These are phyloP conservation scores for Myioborus miniatus DNA, from an alignment of 2,797 vertebrate genomes.

Conservation along the genomic window DNA sequence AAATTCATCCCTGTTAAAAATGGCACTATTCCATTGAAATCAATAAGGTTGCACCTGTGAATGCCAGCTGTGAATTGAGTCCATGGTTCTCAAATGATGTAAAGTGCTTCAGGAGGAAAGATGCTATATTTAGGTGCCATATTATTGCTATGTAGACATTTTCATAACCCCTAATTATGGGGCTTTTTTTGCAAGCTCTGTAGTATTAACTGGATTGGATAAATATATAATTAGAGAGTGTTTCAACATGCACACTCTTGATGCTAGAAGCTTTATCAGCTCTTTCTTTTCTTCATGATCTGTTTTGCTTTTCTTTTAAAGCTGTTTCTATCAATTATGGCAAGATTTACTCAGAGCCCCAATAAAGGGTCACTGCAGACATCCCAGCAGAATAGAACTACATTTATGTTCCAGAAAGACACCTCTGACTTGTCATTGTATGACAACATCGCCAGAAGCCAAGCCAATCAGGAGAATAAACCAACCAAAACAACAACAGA, in stretches of 20 bases:
- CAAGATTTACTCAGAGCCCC: constrained; percentile 47
- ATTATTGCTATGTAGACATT: constrained; percentile 73
- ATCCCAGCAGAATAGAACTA: background rate
- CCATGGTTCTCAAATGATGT: constrained; percentile 54
- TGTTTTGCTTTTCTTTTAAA: constrained; percentile 69
- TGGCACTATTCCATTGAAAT: constrained; percentile 25
- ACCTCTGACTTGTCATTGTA: background rate
- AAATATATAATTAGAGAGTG: constrained; percentile 75
- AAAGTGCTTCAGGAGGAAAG: constrained; percentile 71
- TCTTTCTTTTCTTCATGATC: constrained; percentile 70
- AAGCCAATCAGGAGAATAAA: background rate
- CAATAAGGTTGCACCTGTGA: constrained; percentile 61
- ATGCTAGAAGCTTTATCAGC: constrained; percentile 72
- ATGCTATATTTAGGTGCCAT: constrained; percentile 70
- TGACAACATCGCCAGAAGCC: background rate
- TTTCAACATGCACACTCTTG: constrained; percentile 73
- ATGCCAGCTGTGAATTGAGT: constrained; percentile 59
- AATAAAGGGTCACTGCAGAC: constrained; percentile 49
- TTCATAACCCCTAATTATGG: constrained; percentile 73
- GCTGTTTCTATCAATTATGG: constrained; percentile 63
- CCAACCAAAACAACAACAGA: background rate
- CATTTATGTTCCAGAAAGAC: constrained; percentile 3
- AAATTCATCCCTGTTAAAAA: constrained; percentile 23
- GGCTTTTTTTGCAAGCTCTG: constrained; percentile 66
- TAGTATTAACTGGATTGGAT: constrained; percentile 72